Evolutionary conservation across 2,888 invertebrate genomes (phyloP).

Genomic region (Drosophila colorata): DNA sequence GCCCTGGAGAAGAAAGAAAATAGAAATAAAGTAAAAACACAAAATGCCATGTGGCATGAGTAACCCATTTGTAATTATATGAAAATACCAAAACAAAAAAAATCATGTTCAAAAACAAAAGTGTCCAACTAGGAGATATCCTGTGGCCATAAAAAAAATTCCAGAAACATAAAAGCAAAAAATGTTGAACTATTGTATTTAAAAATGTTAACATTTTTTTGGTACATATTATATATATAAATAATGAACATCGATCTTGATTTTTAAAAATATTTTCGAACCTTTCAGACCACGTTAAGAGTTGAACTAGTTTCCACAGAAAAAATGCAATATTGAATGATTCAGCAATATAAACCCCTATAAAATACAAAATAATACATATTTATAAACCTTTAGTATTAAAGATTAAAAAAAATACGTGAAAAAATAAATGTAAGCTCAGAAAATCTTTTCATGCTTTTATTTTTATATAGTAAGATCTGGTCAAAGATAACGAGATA

Average conservation of each 20-base stretch:
- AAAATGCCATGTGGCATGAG: conserved; percentile 1
- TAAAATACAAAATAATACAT: background rate
- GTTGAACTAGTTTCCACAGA: too few relatives aligned
- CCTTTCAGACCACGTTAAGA: too few relatives aligned
- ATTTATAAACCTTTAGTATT: background rate
- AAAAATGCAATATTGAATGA: background rate
- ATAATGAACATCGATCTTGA: too few relatives aligned
- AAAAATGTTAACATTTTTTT: too few relatives aligned
- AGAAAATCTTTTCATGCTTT: background rate
- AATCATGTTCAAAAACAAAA: conserved; percentile 7
- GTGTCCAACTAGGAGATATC: background rate
- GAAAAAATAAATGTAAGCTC: background rate
- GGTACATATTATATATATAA: too few relatives aligned
- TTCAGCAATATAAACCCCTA: conserved; percentile 3
- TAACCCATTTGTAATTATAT: conserved; percentile 17
- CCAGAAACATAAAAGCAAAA: background rate
- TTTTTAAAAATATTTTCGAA: too few relatives aligned
- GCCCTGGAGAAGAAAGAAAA: conserved; percentile 6
- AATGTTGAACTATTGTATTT: too few relatives aligned
- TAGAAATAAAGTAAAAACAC: background rate
- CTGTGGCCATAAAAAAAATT: background rate
- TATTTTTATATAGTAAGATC: conserved; percentile 38
- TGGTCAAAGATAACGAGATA: conserved; percentile 26
- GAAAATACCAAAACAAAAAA: too few relatives aligned
- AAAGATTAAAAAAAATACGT: background rate